Conservation (phyloP, 2,113 vertebrate species). For the Campylomormyrus numenius region DNA sequence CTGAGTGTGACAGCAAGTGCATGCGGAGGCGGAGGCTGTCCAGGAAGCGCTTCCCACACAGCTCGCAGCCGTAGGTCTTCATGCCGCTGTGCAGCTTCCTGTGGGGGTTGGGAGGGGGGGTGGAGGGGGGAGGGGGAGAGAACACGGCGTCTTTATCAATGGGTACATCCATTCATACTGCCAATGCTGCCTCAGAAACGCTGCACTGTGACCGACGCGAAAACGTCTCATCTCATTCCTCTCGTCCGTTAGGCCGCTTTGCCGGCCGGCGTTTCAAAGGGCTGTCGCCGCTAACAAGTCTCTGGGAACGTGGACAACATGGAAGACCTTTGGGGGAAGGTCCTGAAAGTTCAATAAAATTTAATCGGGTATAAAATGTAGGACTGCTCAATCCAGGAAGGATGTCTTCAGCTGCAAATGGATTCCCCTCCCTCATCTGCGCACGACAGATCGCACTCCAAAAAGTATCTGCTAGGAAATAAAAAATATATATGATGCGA, state of each 20-base stretch:
- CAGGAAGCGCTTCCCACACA: conserved; percentile 95
- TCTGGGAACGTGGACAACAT: not conserved
- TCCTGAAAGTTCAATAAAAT: not conserved
- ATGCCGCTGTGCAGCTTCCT: conserved; percentile 98
- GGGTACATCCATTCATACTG: not conserved
- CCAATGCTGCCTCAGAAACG: not conserved
- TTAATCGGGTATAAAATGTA: not conserved
- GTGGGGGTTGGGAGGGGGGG: conserved; percentile 19
- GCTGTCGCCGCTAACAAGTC: not conserved
- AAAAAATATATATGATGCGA: not conserved
- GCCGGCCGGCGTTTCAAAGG: not conserved
- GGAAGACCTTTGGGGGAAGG: not conserved
- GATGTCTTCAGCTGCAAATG: not conserved
- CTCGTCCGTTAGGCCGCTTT: not conserved
- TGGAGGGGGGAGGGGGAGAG: not conserved
- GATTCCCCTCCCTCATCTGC: not conserved
- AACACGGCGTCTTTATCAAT: conserved; percentile 6
- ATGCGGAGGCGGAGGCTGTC: conserved; percentile 96
- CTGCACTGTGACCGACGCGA: not conserved
- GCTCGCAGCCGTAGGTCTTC: conserved; percentile 95
- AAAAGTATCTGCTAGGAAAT: not conserved
- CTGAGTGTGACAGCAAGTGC: conserved; percentile 98
- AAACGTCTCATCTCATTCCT: not conserved
- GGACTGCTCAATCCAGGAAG: not conserved
- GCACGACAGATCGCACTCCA: not conserved